A percentile compares a stretch with the other conserved stretches of the same genome.
Evolutionary conservation across 2,113 vertebrate genomes (phyloP).

Genomic region (Malurus cyaneus): DNA sequence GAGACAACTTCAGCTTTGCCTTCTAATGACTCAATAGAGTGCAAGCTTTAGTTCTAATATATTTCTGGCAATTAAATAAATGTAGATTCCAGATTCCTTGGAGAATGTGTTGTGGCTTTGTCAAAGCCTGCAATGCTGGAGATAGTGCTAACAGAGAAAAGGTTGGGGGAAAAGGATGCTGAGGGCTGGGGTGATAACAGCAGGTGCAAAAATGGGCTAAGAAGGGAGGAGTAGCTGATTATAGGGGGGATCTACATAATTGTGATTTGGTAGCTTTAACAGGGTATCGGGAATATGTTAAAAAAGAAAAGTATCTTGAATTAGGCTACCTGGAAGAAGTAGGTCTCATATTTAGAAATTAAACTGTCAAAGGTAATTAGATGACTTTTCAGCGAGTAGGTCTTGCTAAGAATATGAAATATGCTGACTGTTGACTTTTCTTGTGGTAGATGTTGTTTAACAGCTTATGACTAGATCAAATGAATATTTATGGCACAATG

Average conservation of each 20-base stretch:
- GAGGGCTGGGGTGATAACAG: background rate
- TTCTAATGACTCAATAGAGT: background rate
- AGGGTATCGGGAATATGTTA: background rate
- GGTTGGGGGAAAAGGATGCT: background rate
- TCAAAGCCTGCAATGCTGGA: background rate
- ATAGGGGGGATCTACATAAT: fast-evolving
- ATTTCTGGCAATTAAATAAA: background rate
- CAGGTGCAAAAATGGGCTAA: background rate
- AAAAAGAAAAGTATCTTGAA: background rate
- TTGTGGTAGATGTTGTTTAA: background rate
- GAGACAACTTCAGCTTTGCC: background rate
- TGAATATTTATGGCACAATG: background rate
- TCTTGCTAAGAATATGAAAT: background rate
- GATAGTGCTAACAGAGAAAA: background rate
- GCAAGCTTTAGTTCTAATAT: background rate
- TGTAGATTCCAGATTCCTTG: background rate
- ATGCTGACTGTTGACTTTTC: background rate
- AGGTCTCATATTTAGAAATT: background rate
- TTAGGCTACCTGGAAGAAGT: background rate
- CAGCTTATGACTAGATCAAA: background rate
- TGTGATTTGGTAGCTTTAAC: background rate
- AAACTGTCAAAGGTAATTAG: background rate
- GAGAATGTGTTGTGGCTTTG: background rate
- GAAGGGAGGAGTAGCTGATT: background rate
- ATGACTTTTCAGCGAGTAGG: background rate